Base-by-base conservation (phyloP, 1,140 invertebrate genomes). In the Formica exsecta region DNA sequence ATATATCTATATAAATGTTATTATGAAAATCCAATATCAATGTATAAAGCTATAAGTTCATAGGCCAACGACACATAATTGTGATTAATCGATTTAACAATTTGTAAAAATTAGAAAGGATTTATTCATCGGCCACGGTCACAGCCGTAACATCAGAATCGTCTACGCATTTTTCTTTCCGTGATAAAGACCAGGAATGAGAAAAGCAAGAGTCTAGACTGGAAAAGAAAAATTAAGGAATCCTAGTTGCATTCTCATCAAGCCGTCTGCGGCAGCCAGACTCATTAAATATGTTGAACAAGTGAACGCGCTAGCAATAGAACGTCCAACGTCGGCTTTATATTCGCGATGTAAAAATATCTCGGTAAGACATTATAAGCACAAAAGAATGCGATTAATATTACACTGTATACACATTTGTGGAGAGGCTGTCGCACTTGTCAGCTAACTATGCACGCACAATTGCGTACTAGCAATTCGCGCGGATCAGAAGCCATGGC, bases 401-500 rank as follows among this genome's bases (percentile, higher is more conserved):
- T 89, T 80, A 87, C 76, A 32, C 73, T 71, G 5, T 48, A 25
- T 6, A 22, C 44, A 51, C 86, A 87, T 74, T 54, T 57, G n/a
- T 59, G 36, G 48, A 54, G 41, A 32, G 38, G 36, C 16, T 25
- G 32, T 65, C 61, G 22, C 22, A 22, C 22, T 22, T 22, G 22
- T 22, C 22, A 66, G 44, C 59, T 74, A 41, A 54, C 71, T 54
- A 65, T 54, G 66, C 41, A 41, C 68, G 66, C 44, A 59, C 38
- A 38, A 11, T 22, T 59, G 74, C 22, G 25, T 74, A 48, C 41
- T 13, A 22, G 3, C 59, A 9, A 41, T 13, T 61, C 25, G 90
- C 90, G 92, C 44, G 44, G 90, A 92, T 93, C 92, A 90, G 90
- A 93, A 93, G 90, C 85, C 87, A 85, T 86, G 87, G 88, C 92